Base-by-base conservation (phyloP, 2,113 vertebrate species). In the Crotophaga sulcirostris region DNA sequence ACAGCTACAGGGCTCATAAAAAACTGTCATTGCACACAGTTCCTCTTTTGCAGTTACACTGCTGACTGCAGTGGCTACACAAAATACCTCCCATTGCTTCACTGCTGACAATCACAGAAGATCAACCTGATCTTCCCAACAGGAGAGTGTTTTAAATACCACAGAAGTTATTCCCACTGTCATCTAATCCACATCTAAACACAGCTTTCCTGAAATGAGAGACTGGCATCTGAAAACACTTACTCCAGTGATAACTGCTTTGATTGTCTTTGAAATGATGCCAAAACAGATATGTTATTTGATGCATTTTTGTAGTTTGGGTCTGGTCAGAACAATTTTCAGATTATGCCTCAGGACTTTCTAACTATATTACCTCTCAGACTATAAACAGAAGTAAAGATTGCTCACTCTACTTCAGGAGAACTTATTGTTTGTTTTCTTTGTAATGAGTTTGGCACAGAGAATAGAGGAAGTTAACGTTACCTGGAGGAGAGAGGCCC, bases 401-500 rank as follows among this genome's bases (percentile, higher is more conserved):
- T 58, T 76, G 52, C 31, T 62, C 45, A 42, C 64, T 84, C 36
- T 15, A 38, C 62, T 82, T 84, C 18, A 59, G 68, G 31, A 87
- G 74, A 31, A 64, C 51, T 49, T 95, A 87, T 49, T 72, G 40
- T 52, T 78, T 87, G 6, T 85, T 89, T 89, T 62, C 67, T 92
- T 56, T 63, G 45, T 17, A 67, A 81, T 7, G 31, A 72, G 40
- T 68, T 62, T 72, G 77, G 67, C 67, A 82, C 2, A 24, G 24
- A 67, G 70, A 90, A 88, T 15, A 85, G 83, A 89, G 55, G 58
- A 80, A 51, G 47, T 0, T 59, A 47, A 84, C 68, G 86, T 96
- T 95, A 99, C 99, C 99, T 98, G 91, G 99, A 99, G 25, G 99
- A 99, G 67, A 99, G 98, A 5, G 99, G 99, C 56, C 99, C 99